Conservation (phyloP, 35 echinoderm and acorn worm species). For the Ptychodera flava region DNA sequence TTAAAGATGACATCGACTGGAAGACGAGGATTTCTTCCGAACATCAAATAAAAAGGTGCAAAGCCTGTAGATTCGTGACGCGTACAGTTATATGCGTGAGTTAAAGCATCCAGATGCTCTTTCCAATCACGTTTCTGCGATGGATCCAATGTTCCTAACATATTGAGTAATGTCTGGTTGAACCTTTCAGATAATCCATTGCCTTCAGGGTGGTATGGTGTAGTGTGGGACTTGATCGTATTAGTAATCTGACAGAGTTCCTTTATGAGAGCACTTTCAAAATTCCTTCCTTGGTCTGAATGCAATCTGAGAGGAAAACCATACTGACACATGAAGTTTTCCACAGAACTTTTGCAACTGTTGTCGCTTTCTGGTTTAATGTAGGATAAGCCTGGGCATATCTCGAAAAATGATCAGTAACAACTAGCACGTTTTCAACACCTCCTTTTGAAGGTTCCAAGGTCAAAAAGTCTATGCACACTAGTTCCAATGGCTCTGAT, state of each 20-base stretch:
- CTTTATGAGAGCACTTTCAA: neutral
- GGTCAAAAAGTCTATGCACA: neutral
- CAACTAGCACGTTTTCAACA: neutral
- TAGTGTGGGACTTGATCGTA: conserved; percentile 8
- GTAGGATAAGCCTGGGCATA: conserved; percentile 15
- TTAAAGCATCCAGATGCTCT: neutral
- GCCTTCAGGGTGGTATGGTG: neutral
- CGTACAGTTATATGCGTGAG: conserved; percentile 18
- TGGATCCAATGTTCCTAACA: conserved; percentile 6
- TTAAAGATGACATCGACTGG: neutral
- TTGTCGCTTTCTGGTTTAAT: conserved; percentile 15
- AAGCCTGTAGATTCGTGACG: conserved; percentile 37
- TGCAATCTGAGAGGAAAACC: conserved; percentile 8
- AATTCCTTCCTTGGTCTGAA: conserved; percentile 4
- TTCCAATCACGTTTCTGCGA: neutral
- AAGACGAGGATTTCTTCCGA: neutral
- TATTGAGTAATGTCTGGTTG: neutral
- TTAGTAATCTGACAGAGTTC: conserved; percentile 16
- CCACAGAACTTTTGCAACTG: conserved; percentile 9
- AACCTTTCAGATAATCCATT: neutral
- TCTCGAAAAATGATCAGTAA: neutral
- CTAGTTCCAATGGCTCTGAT: neutral
- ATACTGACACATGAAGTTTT: conserved; percentile 8
- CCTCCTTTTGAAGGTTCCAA: conserved; percentile 2
- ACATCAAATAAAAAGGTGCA: conserved; percentile 40